These are phyloP conservation scores for Chloroceryle aenea DNA, from an alignment of 2,113 vertebrate genomes.

Conservation along the genomic window DNA sequence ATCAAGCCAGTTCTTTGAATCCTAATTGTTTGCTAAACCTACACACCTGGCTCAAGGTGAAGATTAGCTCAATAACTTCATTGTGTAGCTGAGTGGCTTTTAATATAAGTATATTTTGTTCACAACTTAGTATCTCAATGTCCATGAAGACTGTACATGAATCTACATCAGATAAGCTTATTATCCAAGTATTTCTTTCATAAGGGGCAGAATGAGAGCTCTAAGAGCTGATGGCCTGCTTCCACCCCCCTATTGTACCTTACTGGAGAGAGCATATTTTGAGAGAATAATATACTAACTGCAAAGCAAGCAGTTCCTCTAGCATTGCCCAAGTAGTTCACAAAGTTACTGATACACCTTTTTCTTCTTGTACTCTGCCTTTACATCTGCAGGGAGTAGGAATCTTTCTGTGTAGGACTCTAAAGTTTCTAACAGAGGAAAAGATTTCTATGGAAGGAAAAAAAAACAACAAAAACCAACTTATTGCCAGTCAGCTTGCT, in stretches of 20 bases:
- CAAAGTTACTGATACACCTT: background rate
- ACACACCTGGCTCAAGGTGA: background rate
- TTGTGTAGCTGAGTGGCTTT: background rate
- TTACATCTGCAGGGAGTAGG: background rate
- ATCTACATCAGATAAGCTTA: background rate
- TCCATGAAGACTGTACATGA: background rate
- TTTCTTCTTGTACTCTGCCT: background rate
- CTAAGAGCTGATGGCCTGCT: background rate
- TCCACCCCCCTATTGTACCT: background rate
- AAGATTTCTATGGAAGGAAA: background rate
- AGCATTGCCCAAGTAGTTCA: background rate
- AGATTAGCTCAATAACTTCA: background rate
- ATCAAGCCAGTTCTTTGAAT: background rate
- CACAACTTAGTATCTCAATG: background rate
- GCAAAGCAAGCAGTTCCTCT: background rate
- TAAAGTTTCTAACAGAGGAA: background rate
- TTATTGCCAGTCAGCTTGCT: background rate
- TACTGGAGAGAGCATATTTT: background rate
- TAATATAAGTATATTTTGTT: background rate
- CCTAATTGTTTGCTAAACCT: background rate
- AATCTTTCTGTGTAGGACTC: background rate
- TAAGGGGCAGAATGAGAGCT: background rate
- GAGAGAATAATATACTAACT: background rate
- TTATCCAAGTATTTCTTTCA: background rate
- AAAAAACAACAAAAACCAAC: background rate